Evolutionary conservation across 1,140 invertebrate genomes (phyloP), one percentile per base, ranked within the genome.

Genomic region (Ephestia elutella): DNA sequence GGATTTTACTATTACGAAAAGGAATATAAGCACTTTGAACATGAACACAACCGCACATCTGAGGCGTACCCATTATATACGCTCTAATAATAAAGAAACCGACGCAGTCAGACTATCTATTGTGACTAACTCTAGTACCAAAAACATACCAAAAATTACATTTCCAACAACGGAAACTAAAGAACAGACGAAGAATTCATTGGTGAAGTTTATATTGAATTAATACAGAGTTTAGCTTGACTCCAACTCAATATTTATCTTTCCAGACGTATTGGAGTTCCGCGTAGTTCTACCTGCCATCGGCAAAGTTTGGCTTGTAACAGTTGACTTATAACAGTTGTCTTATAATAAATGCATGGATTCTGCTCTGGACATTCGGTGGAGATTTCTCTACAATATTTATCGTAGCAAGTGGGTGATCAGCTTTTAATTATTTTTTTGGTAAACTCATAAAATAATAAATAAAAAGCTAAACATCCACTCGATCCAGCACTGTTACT

Each of bases 181-280:
- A 44, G 38, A 44, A 44, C 38, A 17, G 38, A 32, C 9, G 30
- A 32, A 32, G 11, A 44, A 44, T 44, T 44, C 38, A 44, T 44
- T 44, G 38, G n/a, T 15, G n/a, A 44, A 44, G 38, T 44, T 44
- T 44, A 44, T 44, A 44, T 44, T 44, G 38, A 44, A 44, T 44
- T 44, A 44, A 44, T 44, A 44, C 13, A 3, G 13, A n/a, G 38
- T 17, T 38, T 44, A 44, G 7, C 38, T 44, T 44, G 13, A 44
- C 13, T 44, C 38, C n/a, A 2, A 44, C 38, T 44, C 38, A 44
- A 44, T 44, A 44, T 44, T 44, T 44, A 13, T 44, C 38, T 44
- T 44, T 5, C 5, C 10, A 44, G n/a, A 44, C 38, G 38, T 44
- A 44, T 44, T 44, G 38, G n/a, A 44, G 38, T 44, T 44, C 7